phyloP scores from a whole-genome alignment of 2,888 invertebrate species.

The Tyria jacobaeae region DNA sequence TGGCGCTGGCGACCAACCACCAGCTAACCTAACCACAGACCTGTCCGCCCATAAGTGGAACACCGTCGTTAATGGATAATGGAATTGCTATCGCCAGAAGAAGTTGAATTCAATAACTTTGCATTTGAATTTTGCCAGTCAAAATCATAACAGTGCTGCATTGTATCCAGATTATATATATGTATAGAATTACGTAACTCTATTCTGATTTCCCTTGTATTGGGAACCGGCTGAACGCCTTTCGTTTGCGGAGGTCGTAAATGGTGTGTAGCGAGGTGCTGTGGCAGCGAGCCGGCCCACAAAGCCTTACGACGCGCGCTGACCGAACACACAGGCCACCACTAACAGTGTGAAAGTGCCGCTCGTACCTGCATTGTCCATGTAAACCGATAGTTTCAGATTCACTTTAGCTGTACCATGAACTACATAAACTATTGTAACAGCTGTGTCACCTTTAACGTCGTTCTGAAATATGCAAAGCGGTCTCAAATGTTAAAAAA shows the following conservation, averaged over 20 bases:
- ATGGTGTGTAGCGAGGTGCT: conserved; percentile 37
- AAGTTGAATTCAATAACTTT: neutral
- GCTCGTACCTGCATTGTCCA: conserved; percentile 67
- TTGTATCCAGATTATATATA: conserved; percentile 28
- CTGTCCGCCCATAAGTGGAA: conserved; percentile 68
- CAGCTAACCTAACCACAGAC: conserved; percentile 64
- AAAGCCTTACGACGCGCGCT: conserved; percentile 12
- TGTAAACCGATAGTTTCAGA: conserved; percentile 67
- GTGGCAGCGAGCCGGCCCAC: conserved; percentile 25
- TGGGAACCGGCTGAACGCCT: conserved; percentile 53
- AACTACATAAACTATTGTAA: conserved; percentile 60
- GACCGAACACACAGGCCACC: conserved; percentile 12
- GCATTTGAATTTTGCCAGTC: conserved; percentile 10
- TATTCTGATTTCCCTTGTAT: conserved; percentile 60
- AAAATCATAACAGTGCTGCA: conserved; percentile 24
- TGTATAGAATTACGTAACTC: conserved; percentile 55
- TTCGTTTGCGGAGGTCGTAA: conserved; percentile 60
- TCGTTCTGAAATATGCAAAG: conserved; percentile 19
- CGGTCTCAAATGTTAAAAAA: neutral
- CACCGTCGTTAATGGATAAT: conserved; percentile 53
- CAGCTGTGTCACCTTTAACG: conserved; percentile 28
- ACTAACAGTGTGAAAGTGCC: conserved; percentile 79
- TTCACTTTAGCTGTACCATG: conserved; percentile 68
- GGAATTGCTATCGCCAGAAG: conserved; percentile 26
- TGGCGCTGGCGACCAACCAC: conserved; percentile 64